Conservation (phyloP, 2,888 invertebrate species). For the Clanis bilineata region DNA sequence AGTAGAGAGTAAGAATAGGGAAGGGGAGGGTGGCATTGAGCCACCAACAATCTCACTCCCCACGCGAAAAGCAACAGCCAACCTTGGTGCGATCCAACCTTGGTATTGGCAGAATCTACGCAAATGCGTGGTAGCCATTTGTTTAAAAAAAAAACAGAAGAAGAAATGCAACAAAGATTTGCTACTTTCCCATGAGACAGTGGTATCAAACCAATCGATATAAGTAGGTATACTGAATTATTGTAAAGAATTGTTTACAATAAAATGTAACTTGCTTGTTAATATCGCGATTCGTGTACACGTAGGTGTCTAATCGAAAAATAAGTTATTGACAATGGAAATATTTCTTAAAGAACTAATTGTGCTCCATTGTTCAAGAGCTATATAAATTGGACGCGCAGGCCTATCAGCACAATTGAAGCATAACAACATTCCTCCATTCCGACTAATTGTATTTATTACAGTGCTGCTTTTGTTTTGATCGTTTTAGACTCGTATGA, state of each 20-base stretch:
- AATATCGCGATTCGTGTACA: not conserved
- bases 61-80: no score
- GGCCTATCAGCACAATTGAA: not conserved
- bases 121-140: no score
- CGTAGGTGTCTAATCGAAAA: not conserved
- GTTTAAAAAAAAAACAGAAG: no score
- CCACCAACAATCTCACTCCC: no score
- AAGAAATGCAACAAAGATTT: no score
- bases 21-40: no score
- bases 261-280: not conserved
- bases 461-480: not conserved
- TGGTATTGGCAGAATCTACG: no score
- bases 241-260: not conserved
- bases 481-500: not conserved
- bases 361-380: conserved; percentile 15
- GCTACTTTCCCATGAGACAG: no score
- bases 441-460: not conserved
- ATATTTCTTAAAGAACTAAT: conserved; percentile 10
- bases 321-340: conserved; percentile 9
- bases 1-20: no score
- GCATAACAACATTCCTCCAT: not conserved
- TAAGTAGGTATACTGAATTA: not conserved
- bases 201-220: no score
- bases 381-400: conserved; percentile 16
- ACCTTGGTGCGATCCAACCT: no score